Conservation (phyloP, 2,797 vertebrate genomes). For the Parauchenoglanis ngamensis region DNA sequence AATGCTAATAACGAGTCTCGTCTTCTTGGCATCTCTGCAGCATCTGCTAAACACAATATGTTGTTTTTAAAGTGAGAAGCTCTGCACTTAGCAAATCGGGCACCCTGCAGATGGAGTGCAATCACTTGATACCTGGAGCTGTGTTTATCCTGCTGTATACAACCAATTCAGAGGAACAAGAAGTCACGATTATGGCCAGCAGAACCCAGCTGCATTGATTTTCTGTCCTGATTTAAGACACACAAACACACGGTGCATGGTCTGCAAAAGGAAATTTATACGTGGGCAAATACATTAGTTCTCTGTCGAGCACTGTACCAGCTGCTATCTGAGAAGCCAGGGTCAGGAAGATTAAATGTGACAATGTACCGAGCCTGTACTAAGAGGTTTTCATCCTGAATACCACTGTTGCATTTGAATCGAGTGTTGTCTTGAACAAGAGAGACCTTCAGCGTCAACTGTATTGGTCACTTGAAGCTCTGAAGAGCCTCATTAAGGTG, state of each 20-base stretch:
- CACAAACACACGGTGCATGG: conserved; percentile 26
- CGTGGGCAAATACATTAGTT: conserved; percentile 33
- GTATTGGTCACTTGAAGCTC: conserved; percentile 1
- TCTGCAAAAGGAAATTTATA: conserved; percentile 54
- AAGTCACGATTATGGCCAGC: conserved; percentile 48
- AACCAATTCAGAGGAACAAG: conserved; percentile 46
- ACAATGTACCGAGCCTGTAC: conserved; percentile 27
- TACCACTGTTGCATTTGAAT: conserved; percentile 20
- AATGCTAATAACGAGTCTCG: conserved; percentile 28
- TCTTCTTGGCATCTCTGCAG: conserved; percentile 17
- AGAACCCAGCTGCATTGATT: conserved; percentile 58
- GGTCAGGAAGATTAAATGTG: conserved; percentile 42
- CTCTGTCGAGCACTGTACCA: conserved; percentile 9
- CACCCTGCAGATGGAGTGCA: conserved; percentile 40
- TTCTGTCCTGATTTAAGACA: conserved; percentile 51
- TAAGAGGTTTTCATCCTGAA: conserved; percentile 39
- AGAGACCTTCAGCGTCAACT: not conserved
- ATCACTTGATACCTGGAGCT: conserved; percentile 37
- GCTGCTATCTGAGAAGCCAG: conserved; percentile 24
- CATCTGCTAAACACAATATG: conserved; percentile 49
- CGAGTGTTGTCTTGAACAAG: not conserved
- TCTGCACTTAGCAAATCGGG: conserved; percentile 40
- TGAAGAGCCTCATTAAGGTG: not conserved
- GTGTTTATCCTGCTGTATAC: conserved; percentile 37
- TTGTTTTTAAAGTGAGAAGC: conserved; percentile 42